A percentile compares a stretch with the other conserved stretches of the same genome.
phyloP scores from a whole-genome alignment of 2,113 vertebrate genomes.

The Pelobates fuscus region DNA sequence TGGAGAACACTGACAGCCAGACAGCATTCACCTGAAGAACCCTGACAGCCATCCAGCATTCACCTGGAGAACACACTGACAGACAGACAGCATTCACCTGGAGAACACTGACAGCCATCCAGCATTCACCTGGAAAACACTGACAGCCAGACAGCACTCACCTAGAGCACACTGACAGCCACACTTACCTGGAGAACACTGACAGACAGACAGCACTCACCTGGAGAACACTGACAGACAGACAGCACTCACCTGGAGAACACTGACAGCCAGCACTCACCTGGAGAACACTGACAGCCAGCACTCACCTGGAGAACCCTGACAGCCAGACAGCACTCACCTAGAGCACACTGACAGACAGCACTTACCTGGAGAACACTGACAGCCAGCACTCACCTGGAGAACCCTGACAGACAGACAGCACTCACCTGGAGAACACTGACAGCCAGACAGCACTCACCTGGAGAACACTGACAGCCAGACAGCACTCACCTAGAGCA shows the following conservation, averaged over 20 bases:
- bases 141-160: too few relatives aligned
- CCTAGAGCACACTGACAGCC: background rate
- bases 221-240: background rate
- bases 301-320: background rate
- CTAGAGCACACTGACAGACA: background rate
- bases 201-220: background rate
- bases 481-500: too few relatives aligned
- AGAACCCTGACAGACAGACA: too few relatives aligned
- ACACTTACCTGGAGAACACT: background rate
- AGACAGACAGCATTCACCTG: too few relatives aligned
- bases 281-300: background rate
- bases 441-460: too few relatives aligned
- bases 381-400: too few relatives aligned
- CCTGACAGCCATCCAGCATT: background rate
- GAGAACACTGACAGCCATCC: too few relatives aligned
- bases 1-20: too few relatives aligned
- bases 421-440: too few relatives aligned
- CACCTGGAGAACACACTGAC: background rate
- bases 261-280: background rate
- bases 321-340: background rate
- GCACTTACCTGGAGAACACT: background rate
- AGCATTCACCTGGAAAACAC: too few relatives aligned
- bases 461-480: too few relatives aligned
- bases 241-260: background rate
- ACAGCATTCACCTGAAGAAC: too few relatives aligned